Conservation (phyloP, 1,140 invertebrate genomes). For the Sarcophaga bullata region DNA sequence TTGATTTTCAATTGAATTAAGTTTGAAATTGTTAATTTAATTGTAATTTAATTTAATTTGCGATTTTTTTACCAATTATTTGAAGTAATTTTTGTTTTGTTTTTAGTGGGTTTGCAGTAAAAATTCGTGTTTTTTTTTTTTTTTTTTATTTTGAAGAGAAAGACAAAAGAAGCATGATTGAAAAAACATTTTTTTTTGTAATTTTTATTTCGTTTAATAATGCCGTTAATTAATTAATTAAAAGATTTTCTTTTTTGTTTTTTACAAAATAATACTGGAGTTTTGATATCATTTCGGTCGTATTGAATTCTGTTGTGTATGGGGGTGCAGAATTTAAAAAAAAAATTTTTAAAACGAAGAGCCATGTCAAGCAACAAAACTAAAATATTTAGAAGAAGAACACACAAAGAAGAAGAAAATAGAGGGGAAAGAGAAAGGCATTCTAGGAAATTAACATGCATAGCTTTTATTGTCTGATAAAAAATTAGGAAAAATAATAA, state of each 20-base stretch:
- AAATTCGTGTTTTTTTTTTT: not conserved
- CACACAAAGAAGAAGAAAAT: not conserved
- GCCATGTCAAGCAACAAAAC: too few relatives aligned
- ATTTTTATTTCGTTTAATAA: not conserved
- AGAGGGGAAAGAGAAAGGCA: not conserved
- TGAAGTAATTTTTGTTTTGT: not conserved
- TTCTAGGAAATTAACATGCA: not conserved
- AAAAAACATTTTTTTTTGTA: not conserved
- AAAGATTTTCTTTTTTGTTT: not conserved
- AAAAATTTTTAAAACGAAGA: too few relatives aligned
- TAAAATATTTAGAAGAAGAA: not conserved
- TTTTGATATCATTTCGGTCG: not conserved
- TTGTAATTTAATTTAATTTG: not conserved
- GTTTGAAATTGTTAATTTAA: not conserved
- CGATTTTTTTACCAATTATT: not conserved
- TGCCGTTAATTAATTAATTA: not conserved
- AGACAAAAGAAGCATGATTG: not conserved
- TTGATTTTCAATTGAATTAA: not conserved
- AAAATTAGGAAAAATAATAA: too few relatives aligned
- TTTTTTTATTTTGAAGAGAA: too few relatives aligned
- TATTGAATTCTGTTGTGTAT: too few relatives aligned
- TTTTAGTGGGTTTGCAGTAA: not conserved
- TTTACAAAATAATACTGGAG: conserved; percentile 2
- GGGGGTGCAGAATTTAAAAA: too few relatives aligned
- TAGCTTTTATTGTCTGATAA: too few relatives aligned